A percentile compares a stretch with the other conserved stretches of the same genome.
Evolutionary conservation across 2,797 vertebrate species (phyloP).

Genomic region (Arnoldichthys spilopterus): DNA sequence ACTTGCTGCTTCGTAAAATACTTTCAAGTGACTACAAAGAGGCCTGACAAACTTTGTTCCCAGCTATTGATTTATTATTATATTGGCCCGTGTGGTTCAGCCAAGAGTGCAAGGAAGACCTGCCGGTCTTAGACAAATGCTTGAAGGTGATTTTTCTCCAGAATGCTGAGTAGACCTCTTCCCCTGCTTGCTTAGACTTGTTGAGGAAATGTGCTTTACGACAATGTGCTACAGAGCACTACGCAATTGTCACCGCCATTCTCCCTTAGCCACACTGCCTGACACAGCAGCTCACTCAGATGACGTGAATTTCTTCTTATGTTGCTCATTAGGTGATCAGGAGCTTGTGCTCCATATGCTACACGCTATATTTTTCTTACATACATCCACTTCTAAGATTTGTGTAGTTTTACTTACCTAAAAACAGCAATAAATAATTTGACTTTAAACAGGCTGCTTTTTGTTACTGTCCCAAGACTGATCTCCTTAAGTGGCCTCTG

Average conservation of each 20-base stretch:
- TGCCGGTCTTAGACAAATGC: not conserved
- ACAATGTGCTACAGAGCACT: not conserved
- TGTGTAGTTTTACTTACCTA: not conserved
- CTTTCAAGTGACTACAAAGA: not conserved
- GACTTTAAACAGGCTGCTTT: too few species aligned
- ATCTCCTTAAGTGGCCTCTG: too few species aligned
- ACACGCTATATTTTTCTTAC: not conserved
- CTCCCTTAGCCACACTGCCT: not conserved
- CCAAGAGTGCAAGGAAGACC: not conserved
- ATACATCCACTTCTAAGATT: not conserved
- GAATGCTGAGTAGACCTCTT: constrained; percentile 5
- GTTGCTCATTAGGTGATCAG: not conserved
- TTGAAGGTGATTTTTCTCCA: not conserved
- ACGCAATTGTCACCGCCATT: not conserved
- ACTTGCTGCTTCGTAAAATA: not conserved
- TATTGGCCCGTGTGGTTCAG: not conserved
- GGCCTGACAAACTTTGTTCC: not conserved
- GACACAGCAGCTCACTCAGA: not conserved
- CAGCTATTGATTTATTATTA: constrained; percentile 16
- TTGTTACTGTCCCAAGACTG: too few species aligned
- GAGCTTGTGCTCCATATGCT: not conserved
- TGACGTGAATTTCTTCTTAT: too few species aligned
- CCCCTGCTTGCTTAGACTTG: constrained; percentile 8
- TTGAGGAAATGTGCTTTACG: not conserved
- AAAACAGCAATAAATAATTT: not conserved